These are phyloP conservation scores for Tyrophagus putrescentiae DNA, from an alignment of 1,140 invertebrate genomes.

Conservation along the genomic window DNA sequence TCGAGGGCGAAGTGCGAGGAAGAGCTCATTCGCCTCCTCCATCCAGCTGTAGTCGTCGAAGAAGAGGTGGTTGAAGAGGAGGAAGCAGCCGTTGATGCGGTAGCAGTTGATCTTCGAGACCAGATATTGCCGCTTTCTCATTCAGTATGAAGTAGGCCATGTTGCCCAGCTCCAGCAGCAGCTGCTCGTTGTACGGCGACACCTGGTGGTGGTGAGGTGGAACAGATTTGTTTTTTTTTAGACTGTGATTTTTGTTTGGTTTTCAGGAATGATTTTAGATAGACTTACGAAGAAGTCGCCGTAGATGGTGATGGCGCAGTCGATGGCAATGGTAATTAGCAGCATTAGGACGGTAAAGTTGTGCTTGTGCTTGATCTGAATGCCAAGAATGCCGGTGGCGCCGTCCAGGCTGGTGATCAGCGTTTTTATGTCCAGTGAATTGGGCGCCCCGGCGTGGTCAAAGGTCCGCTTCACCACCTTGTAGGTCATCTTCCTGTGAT, in stretches of 20 bases:
- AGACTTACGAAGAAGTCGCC: constrained; percentile 8
- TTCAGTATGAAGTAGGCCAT: constrained; percentile 3
- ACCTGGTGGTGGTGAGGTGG: too few species aligned
- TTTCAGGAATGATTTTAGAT: too few species aligned
- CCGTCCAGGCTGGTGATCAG: constrained; percentile 2
- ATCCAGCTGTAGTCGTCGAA: constrained; percentile 4
- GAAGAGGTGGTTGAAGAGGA: constrained; percentile 2
- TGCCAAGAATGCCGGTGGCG: constrained; percentile 1
- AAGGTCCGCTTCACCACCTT: too few species aligned
- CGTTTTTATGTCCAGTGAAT: background rate
- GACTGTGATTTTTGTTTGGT: too few species aligned
- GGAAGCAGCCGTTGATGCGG: constrained; percentile 1
- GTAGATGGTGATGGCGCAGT: constrained; percentile 1
- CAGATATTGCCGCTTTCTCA: constrained; percentile 9
- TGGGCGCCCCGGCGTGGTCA: too few species aligned
- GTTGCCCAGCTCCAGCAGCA: background rate
- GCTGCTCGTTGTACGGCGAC: background rate
- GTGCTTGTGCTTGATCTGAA: constrained; percentile 2
- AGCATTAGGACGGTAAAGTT: background rate
- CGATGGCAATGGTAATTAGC: background rate
- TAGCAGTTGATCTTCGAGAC: constrained; percentile 1
- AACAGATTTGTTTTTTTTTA: too few species aligned
- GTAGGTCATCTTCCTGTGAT: too few species aligned
- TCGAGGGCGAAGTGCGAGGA: background rate
- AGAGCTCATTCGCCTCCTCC: constrained; percentile 1